Evolutionary conservation across 2,888 invertebrate genomes (phyloP).

Genomic region (Serripes groenlandicus): DNA sequence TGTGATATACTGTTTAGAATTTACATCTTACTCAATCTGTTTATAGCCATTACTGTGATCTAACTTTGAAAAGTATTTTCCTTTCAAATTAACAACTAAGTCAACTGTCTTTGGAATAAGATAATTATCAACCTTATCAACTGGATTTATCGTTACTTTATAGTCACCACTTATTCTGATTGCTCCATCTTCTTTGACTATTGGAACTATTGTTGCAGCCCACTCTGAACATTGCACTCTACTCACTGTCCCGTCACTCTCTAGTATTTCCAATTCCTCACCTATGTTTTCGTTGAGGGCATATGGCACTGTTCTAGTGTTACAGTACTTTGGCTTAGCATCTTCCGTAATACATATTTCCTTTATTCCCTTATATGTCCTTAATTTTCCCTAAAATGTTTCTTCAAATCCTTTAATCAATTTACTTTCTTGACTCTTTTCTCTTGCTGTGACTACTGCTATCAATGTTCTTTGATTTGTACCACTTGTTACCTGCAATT

Average conservation of each 20-base stretch:
- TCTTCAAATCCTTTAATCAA: background rate
- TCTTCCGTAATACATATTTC: background rate
- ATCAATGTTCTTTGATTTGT: background rate
- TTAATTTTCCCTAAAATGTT: background rate
- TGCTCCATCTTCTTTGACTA: background rate
- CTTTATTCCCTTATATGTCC: background rate
- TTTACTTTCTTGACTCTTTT: background rate
- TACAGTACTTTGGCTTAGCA: conserved; percentile 1
- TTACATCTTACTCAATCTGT: conserved; percentile 14
- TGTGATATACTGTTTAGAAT: conserved; percentile 21
- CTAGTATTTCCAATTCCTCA: background rate
- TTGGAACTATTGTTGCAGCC: conserved; percentile 22
- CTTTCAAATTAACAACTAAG: conserved; percentile 5
- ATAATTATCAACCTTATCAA: background rate
- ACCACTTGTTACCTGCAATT: conserved; percentile 3
- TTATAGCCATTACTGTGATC: conserved; percentile 16
- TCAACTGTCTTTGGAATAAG: conserved; percentile 1
- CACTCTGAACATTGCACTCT: conserved; percentile 19
- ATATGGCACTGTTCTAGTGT: background rate
- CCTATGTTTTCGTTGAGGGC: background rate
- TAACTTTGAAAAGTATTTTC: conserved; percentile 23
- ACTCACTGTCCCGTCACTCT: background rate
- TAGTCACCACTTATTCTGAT: conserved; percentile 22
- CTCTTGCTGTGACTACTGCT: background rate
- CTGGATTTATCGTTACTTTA: conserved; percentile 11